A percentile compares a stretch with the other conserved stretches of the same genome.
Evolutionary conservation across 1,140 invertebrate species (phyloP).

Genomic region (Stenopsyche tienmushanensis): DNA sequence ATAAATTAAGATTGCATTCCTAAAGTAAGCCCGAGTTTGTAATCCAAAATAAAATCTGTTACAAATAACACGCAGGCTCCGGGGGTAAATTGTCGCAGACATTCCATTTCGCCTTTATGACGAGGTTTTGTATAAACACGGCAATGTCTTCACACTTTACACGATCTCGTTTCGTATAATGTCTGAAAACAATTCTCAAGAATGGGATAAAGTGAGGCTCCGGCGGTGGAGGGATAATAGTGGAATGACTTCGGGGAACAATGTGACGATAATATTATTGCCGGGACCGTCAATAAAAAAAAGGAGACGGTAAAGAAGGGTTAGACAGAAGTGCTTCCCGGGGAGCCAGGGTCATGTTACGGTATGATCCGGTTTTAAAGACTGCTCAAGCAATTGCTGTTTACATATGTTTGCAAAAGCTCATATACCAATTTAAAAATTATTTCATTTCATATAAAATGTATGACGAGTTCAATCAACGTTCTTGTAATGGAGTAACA

Average conservation of each 20-base stretch:
- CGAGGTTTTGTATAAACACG: conserved; percentile 39
- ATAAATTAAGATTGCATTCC: too few species aligned
- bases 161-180: conserved; percentile 33
- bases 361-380: too few species aligned
- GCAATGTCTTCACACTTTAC: conserved; percentile 34
- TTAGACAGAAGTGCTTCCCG: neutral
- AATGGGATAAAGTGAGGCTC: conserved; percentile 24
- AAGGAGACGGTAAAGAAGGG: neutral
- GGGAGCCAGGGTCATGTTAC: too few species aligned
- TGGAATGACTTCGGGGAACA: conserved; percentile 36
- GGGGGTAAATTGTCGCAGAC: conserved; percentile 32
- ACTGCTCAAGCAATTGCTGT: too few species aligned
- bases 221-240: conserved; percentile 31
- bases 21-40: too few species aligned
- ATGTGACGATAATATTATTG: conserved; percentile 39
- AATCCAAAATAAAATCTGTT: too few species aligned
- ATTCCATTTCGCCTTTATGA: conserved; percentile 40
- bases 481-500: too few species aligned
- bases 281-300: conserved; percentile 29
- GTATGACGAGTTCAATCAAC: too few species aligned
- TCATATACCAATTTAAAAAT: too few species aligned
- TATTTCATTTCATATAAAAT: too few species aligned
- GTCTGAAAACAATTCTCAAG: conserved; percentile 34
- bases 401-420: too few species aligned
- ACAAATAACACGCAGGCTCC: too few species aligned